These are phyloP conservation scores for Apotomis capreana DNA, from an alignment of 2,888 invertebrate species.

Conservation along the genomic window DNA sequence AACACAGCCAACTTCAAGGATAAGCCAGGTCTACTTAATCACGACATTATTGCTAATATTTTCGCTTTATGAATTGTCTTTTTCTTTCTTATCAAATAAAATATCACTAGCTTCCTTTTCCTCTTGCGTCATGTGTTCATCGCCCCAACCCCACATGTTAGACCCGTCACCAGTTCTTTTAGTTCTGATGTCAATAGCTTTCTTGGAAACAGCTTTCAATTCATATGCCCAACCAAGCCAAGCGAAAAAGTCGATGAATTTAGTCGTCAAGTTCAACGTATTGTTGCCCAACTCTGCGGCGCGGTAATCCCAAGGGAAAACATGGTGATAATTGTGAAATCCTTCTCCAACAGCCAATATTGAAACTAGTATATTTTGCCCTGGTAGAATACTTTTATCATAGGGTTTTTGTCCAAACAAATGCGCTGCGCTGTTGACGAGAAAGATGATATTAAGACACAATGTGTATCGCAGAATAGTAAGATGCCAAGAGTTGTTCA, in stretches of 20 bases:
- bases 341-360: constrained; percentile 59
- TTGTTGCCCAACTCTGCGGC: constrained; percentile 62
- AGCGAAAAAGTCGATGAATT: constrained; percentile 62
- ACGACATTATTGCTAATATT: background rate
- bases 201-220: constrained; percentile 53
- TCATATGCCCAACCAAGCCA: constrained; percentile 65
- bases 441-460: constrained; percentile 85
- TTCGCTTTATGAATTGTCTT: background rate
- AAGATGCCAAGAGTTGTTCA: constrained; percentile 63
- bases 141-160: constrained; percentile 43
- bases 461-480: constrained; percentile 78
- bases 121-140: constrained; percentile 22
- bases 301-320: constrained; percentile 64
- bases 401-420: constrained; percentile 74
- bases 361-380: constrained; percentile 52
- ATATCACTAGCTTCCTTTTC: constrained; percentile 3
- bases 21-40: no score
- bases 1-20: no score
- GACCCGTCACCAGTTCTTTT: constrained; percentile 44
- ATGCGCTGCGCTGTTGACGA: constrained; percentile 87
- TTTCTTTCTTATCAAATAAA: background rate
- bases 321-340: constrained; percentile 65
- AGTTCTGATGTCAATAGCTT: constrained; percentile 43
- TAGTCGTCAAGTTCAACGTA: constrained; percentile 56
- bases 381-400: constrained; percentile 63